Percentiles rank a stretch among this genome's conserved stretches.
Evolutionary conservation across 2,797 vertebrate genomes (phyloP).

Genomic region (Pseudochromis fuscus): DNA sequence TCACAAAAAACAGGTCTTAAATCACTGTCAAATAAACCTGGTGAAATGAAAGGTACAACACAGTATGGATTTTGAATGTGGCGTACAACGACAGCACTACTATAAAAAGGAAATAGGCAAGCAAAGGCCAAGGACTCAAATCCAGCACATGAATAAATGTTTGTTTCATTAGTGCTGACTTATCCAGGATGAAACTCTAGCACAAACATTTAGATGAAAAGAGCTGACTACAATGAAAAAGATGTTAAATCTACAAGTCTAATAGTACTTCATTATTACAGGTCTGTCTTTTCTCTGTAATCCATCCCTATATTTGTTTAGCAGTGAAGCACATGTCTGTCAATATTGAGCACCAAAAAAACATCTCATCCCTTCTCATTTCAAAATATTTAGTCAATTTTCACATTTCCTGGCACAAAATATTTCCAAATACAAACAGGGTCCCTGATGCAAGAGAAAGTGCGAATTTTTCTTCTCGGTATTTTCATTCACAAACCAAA

Average conservation of each 20-base stretch:
- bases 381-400: conserved; percentile 8
- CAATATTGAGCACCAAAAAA: conserved; percentile 10
- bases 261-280: background rate
- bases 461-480: conserved; percentile 9
- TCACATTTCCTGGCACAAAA: conserved; percentile 18
- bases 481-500: conserved; percentile 26
- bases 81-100: background rate
- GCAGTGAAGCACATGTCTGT: conserved; percentile 4
- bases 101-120: background rate
- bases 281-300: background rate
- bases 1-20: too few species aligned
- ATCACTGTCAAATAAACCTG: background rate
- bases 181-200: background rate
- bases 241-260: background rate
- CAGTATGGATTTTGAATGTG: background rate
- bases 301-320: background rate
- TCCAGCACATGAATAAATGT: background rate
- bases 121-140: background rate
- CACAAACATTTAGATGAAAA: background rate
- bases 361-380: conserved; percentile 2
- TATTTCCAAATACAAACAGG: conserved; percentile 12
- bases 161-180: background rate
- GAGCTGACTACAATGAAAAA: background rate
- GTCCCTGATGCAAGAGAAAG: conserved; percentile 9
- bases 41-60: background rate